Conservation (phyloP, 2,797 vertebrate species). For the Crypturellus tataupa region DNA sequence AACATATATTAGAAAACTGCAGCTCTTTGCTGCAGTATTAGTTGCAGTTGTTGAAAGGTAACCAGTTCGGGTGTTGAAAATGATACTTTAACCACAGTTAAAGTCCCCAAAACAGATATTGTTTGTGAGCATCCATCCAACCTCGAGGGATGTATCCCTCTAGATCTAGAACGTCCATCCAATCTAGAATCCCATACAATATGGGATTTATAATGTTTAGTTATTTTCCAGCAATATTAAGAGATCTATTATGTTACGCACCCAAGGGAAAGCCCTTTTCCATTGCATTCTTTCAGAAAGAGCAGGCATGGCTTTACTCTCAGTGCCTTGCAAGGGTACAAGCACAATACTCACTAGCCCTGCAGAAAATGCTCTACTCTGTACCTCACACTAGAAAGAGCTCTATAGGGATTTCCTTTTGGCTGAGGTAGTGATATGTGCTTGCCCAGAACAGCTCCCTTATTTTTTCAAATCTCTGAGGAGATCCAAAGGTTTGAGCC, state of each 20-base stretch:
- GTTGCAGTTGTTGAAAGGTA: constrained; percentile 1
- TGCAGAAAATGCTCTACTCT: not conserved
- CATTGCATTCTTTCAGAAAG: not conserved
- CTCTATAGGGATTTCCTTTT: not conserved
- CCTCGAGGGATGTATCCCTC: not conserved
- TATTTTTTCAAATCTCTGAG: not conserved
- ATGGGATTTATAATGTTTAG: not conserved
- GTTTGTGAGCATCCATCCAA: not conserved
- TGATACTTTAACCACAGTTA: not conserved
- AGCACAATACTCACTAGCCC: not conserved
- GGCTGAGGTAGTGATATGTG: not conserved
- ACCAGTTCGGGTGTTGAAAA: not conserved
- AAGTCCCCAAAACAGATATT: not conserved
- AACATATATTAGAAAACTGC: constrained; percentile 27
- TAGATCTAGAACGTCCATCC: too few species aligned
- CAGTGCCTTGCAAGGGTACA: not conserved
- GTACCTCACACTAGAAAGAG: not conserved
- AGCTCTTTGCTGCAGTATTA: not conserved
- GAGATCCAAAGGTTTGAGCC: not conserved
- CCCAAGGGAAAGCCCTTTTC: not conserved
- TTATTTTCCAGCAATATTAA: not conserved
- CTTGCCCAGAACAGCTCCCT: not conserved
- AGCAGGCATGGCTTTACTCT: rapidly evolving
- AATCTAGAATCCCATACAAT: not conserved
- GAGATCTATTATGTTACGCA: not conserved